Conservation (phyloP, 2,888 invertebrate genomes). For the Hirtodrosophila confusa region DNA sequence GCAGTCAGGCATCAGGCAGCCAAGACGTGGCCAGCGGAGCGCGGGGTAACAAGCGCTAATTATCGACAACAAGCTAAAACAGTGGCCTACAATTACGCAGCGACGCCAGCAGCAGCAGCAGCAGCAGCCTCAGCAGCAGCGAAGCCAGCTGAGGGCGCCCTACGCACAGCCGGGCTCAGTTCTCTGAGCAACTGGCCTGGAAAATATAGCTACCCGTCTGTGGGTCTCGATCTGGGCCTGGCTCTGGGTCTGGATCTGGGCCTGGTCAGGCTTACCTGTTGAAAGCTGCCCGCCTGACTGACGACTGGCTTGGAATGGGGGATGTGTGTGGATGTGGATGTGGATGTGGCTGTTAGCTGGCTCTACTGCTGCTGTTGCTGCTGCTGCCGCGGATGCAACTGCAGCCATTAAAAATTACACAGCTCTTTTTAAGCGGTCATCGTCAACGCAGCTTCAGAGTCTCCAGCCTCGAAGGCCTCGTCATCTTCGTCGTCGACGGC, state of each 20-base stretch:
- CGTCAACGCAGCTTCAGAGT: conserved; percentile 52
- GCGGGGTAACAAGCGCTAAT: conserved; percentile 78
- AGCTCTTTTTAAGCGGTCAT: conserved; percentile 63
- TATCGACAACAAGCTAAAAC: conserved; percentile 79
- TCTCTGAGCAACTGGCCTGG: conserved; percentile 37
- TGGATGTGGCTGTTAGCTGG: conserved; percentile 9
- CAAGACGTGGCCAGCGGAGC: conserved; percentile 40
- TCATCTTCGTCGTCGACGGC: conserved; percentile 59
- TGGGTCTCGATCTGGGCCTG: conserved; percentile 13
- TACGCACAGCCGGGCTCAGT: conserved; percentile 40
- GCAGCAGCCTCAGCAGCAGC: conserved; percentile 16
- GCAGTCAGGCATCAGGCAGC: conserved; percentile 14
- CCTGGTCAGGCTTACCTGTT: conserved; percentile 47
- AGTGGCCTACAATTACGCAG: conserved; percentile 77
- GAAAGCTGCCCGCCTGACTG: conserved; percentile 51
- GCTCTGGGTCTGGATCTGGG: conserved; percentile 15
- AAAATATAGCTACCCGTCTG: conserved; percentile 44
- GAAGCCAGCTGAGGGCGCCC: conserved; percentile 46
- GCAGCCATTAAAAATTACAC: conserved; percentile 78
- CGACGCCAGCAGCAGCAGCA: conserved; percentile 37
- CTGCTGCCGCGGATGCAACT: conserved; percentile 62
- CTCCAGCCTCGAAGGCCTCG: conserved; percentile 45
- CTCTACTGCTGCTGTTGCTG: conserved; percentile 7
- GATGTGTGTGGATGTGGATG: conserved; percentile 29
- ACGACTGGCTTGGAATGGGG: conserved; percentile 32